Evolutionary conservation across 2,797 vertebrate genomes (phyloP).

Genomic region (Falco peregrinus): DNA sequence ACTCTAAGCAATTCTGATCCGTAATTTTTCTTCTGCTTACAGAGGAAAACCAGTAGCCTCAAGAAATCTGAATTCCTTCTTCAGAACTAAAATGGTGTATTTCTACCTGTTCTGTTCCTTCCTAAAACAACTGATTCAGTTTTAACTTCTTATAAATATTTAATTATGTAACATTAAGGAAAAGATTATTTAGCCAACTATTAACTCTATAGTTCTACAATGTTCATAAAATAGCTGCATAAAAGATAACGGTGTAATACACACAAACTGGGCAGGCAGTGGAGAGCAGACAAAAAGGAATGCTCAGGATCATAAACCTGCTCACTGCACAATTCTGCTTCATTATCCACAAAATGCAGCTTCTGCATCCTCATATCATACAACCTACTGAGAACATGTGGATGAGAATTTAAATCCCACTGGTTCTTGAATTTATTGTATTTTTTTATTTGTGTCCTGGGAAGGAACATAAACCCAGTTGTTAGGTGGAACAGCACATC

Average conservation of each 20-base stretch:
- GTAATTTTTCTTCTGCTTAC: background rate
- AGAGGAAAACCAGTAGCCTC: background rate
- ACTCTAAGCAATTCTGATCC: background rate
- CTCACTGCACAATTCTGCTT: background rate
- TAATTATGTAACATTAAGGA: background rate
- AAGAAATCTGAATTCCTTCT: background rate
- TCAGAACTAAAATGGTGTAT: background rate
- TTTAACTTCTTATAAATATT: background rate
- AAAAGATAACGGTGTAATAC: background rate
- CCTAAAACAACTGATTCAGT: background rate
- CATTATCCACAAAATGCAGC: background rate
- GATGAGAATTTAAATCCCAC: background rate
- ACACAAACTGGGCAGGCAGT: background rate
- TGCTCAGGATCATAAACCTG: background rate
- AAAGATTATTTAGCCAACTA: background rate
- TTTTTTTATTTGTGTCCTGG: background rate
- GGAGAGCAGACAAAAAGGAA: background rate
- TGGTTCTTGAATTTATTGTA: background rate
- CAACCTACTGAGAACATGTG: background rate
- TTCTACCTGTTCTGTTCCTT: background rate
- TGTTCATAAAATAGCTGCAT: background rate
- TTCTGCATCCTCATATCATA: background rate
- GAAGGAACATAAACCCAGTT: background rate
- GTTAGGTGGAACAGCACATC: background rate
- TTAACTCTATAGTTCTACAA: background rate